Evolutionary conservation across 1,140 invertebrate species (phyloP), one percentile per base, ranked within the genome.

Genomic region (Colletes gigas): DNA sequence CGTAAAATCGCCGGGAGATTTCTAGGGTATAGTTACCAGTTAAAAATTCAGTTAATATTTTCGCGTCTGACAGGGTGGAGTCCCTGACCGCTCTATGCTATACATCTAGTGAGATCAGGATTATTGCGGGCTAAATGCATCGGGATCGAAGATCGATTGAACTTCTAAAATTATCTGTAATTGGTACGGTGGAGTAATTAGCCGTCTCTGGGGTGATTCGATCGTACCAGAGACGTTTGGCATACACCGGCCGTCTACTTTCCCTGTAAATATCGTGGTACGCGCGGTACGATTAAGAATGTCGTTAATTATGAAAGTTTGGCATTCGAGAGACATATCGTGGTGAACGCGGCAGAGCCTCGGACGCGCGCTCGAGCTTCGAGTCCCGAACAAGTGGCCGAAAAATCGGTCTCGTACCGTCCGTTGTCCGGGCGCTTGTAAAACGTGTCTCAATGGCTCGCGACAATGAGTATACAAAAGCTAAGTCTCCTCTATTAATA

Each of bases 61-160:
- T 12, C 66, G 19, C 59, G 60, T 4, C 55, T 73, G 59, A 19
- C 72, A 70, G 77, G 75, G 57, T 82, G 65, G 41, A 84, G 68
- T 76, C 59, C 7, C 66, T 60, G 81, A 81, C 71, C 70, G 54
- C 15, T 67, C 63, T 82, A 82, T 9, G 15, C 71, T 54, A 71
- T 83, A 86, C 50, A 75, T 70, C 57, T 87, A 86, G 83, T 86
- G 84, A 86, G 86, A 86, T 87, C 84, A 82, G 30, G 59, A 86
- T 72, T 83, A 87, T 59, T 87, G 81, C 82, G 65, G 73, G 68
- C 71, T 81, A 85, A 47, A 81, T 39, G 41, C 10, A 41, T 54
- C 15, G n/a, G 54, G 47, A 21, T 63, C 68, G 57, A 68, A 78
- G n/a, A 76, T 83, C 70, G 71, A 39, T 65, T 6, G 67, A 66